phyloP scores from a whole-genome alignment of 1,140 invertebrate species.

The Drosophila sp. region DNA sequence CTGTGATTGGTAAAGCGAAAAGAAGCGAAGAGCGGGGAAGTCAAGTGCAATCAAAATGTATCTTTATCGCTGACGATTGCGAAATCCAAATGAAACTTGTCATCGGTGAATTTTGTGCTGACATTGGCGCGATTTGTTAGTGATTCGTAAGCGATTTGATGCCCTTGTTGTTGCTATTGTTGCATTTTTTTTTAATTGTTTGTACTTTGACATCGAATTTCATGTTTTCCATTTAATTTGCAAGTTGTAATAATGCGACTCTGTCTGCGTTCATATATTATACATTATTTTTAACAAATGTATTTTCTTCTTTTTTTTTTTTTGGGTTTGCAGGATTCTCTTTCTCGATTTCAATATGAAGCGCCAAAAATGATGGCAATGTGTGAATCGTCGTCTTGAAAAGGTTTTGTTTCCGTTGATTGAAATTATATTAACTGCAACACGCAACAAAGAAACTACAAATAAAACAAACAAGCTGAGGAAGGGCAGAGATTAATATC shows the following conservation, averaged over 20 bases:
- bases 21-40: not conserved
- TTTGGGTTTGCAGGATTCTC: slow-evolving; percentile 73
- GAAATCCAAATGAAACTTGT: slow-evolving; percentile 80
- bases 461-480: slow-evolving; percentile 32
- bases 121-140: slow-evolving; percentile 53
- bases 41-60: slow-evolving; percentile 58
- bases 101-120: slow-evolving; percentile 76
- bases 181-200: slow-evolving; percentile 7
- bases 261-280: slow-evolving; percentile 18
- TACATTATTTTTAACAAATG: slow-evolving; percentile 16
- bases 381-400: slow-evolving; percentile 79
- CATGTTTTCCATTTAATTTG: slow-evolving; percentile 82
- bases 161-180: slow-evolving; percentile 3
- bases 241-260: slow-evolving; percentile 34
- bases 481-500: slow-evolving; percentile 30
- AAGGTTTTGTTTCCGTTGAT: slow-evolving; percentile 77
- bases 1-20: slow-evolving; percentile 11
- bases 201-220: slow-evolving; percentile 63
- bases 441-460: slow-evolving; percentile 41
- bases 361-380: slow-evolving; percentile 80
- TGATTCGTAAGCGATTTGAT: slow-evolving; percentile 46
- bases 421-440: slow-evolving; percentile 67
- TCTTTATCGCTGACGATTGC: slow-evolving; percentile 77
- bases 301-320: slow-evolving; percentile 41
- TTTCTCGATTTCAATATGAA: slow-evolving; percentile 83